Base-by-base conservation (phyloP, 2,888 invertebrate genomes). In the Pseudeuparius sepicola region DNA sequence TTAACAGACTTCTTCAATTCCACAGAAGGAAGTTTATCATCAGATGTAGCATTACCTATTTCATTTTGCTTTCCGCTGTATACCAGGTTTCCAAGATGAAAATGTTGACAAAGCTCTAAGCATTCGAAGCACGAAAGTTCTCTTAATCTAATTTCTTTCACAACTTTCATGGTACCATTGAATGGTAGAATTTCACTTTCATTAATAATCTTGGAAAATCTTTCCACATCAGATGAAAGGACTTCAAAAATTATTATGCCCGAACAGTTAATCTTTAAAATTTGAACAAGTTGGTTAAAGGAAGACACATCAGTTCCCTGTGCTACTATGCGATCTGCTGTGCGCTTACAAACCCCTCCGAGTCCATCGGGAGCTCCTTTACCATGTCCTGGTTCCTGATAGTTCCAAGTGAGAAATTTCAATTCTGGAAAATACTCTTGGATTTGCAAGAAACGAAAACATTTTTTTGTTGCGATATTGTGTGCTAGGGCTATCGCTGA, bases 341-440 rank as follows among this genome's bases (percentile, higher is more conserved):
- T 29, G 24, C 35, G 14, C 9, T 35, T 35, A n/a, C 35, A 35
- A 13, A 35, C 24, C n/a, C 29, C 30, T 9, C 35, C 35, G 10
- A 35, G 20, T 5, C 29, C 24, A 30, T 35, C 29, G 10, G 30
- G 24, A 3, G 35, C 35, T 29, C 35, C 35, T 29, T 30, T 35
- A 2, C 35, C 35, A 29, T 35, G 35, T 10, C 30, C 35, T 23
- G 30, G 16, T 29, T 35, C 24, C 6, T 30, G 35, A 14, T 35
- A 30, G 20, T 35, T 35, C 35, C 28, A 35, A 4, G 29, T 29
- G 9, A 17, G 3, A 18, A n/a, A 14, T 23, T 28, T 24, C 14
- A 32, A 6, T 24, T 23, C 14, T 4, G 23, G 31, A 23, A 3
- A 18, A n/a, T 13, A 24, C 15, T 24, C 14, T 4, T 30, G 16